Percentiles rank a stretch among this genome's conserved stretches.
Evolutionary conservation across 2,888 invertebrate genomes (phyloP).

Genomic region (Ischnus inquisitorius): DNA sequence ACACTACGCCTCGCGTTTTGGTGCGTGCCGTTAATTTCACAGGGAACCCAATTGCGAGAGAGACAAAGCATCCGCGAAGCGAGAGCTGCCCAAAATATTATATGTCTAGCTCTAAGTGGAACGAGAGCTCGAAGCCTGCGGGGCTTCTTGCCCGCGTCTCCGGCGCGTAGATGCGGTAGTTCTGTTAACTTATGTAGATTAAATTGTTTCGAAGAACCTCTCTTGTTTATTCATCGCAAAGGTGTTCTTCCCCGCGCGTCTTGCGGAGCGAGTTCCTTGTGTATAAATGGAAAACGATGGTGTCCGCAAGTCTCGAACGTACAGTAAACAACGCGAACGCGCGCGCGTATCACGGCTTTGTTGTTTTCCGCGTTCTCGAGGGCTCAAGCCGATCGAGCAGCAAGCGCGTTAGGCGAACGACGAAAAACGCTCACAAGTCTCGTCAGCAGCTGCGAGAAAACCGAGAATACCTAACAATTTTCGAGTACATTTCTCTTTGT

Average conservation of each 20-base stretch:
- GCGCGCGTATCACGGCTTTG: not conserved
- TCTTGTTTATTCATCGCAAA: constrained; percentile 78
- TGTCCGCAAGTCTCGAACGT: constrained; percentile 20
- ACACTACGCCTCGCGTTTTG: constrained; percentile 6
- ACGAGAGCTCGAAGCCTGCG: constrained; percentile 9
- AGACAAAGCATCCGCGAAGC: not conserved
- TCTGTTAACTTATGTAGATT: constrained; percentile 79
- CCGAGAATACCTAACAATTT: constrained; percentile 37
- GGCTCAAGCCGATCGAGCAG: constrained; percentile 21
- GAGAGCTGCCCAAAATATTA: constrained; percentile 26
- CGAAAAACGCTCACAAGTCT: constrained; percentile 46
- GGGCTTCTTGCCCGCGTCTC: not conserved
- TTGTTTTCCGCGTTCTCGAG: constrained; percentile 19
- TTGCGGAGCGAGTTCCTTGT: constrained; percentile 7
- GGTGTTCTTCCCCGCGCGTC: not conserved
- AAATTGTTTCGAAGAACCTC: constrained; percentile 79
- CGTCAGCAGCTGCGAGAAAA: constrained; percentile 8
- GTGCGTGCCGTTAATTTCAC: constrained; percentile 13
- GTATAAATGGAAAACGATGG: constrained; percentile 38
- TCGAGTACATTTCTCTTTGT: constrained; percentile 29
- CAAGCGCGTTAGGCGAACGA: constrained; percentile 25
- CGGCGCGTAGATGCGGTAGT: constrained; percentile 34
- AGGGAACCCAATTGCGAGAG: not conserved
- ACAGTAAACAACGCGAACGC: not conserved
- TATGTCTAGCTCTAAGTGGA: not conserved